A percentile compares a stretch with the other conserved stretches of the same genome.
Evolutionary conservation across 1,140 invertebrate genomes (phyloP).

Genomic region (Rhyzopertha dominica): DNA sequence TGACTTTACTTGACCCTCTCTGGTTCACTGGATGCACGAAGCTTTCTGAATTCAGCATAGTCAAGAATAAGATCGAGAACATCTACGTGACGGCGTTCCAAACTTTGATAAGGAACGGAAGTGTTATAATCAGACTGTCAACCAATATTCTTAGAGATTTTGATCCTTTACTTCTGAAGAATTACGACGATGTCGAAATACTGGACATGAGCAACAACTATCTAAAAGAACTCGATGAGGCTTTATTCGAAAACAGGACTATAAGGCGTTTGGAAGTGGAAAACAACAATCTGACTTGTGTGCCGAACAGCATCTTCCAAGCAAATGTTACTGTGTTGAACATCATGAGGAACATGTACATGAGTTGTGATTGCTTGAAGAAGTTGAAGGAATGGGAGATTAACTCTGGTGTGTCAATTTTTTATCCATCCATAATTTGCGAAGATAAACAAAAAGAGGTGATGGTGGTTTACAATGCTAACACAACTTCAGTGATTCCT

Average conservation of each 20-base stretch:
- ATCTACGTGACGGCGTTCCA: conserved; percentile 19
- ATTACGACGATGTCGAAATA: conserved; percentile 12
- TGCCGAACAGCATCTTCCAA: conserved; percentile 18
- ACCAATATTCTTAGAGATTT: conserved; percentile 23
- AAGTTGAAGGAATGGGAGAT: conserved; percentile 17
- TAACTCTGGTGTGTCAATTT: conserved; percentile 13
- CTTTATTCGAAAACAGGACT: conserved; percentile 21
- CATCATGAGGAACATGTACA: conserved; percentile 19
- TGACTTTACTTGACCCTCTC: conserved; percentile 19
- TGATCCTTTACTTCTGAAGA: conserved; percentile 15
- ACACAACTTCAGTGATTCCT: conserved; percentile 26
- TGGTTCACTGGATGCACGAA: conserved; percentile 22
- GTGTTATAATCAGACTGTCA: conserved; percentile 20
- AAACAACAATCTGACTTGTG: conserved; percentile 21
- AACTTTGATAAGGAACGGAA: conserved; percentile 18
- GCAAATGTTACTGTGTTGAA: conserved; percentile 11
- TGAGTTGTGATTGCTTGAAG: conserved; percentile 21
- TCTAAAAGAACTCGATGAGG: conserved; percentile 11
- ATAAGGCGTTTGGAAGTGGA: conserved; percentile 19
- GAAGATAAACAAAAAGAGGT: conserved; percentile 21
- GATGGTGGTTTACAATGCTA: conserved; percentile 23
- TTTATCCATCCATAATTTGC: conserved; percentile 27
- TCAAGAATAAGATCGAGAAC: conserved; percentile 24
- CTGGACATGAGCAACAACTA: conserved; percentile 23
- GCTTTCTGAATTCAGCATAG: conserved; percentile 20